Base-by-base conservation (phyloP, 2,113 vertebrate species). In the Etheostoma cragini region DNA sequence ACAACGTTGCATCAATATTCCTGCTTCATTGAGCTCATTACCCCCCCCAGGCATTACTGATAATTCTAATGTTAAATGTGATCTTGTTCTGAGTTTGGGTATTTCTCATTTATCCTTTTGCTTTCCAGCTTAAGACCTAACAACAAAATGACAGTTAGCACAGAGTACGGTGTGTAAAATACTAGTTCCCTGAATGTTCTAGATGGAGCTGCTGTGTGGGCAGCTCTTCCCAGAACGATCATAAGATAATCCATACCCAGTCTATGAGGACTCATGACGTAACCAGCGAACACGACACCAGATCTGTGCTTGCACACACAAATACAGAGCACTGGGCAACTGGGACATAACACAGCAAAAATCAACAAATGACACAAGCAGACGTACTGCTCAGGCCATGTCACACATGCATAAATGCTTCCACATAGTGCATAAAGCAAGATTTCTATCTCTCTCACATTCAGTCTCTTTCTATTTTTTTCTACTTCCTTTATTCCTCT, bases 331-430 rank as follows among this genome's bases (percentile, higher is more conserved):
- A 66, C 35, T 0, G 67, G 49, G 71, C 66, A 79, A 73, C 83
- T 72, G 79, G 64, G 78, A 86, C 77, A 53, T 24, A 71, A 35
- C 63, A 57, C 49, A 58, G 73, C 22, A 65, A 81, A 73, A 42
- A 82, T 78, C 75, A 84, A 76, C 84, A 87, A 88, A 87, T 73
- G 80, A 78, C 87, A 80, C 74, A 67, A 76, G 64, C 50, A 46
- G 19, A 45, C 14, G 6, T n/a, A 35, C 52, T 68, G 64, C n/a
- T 38, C 80, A 83, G 78, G 64, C 77, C 80, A 46, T 66, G 47
- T 57, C 35, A 22, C 38, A 22, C 76, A 88, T 66, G 87, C 81
- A 78, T 87, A 80, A 63, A 68, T 56, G 78, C 77, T 50, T 80
- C 61, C 63, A 66, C 76, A 87, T 67, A 53, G 76, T 13, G 64